Evolutionary conservation across 2,113 vertebrate genomes (phyloP).

Genomic region (Tachycineta bicolor): DNA sequence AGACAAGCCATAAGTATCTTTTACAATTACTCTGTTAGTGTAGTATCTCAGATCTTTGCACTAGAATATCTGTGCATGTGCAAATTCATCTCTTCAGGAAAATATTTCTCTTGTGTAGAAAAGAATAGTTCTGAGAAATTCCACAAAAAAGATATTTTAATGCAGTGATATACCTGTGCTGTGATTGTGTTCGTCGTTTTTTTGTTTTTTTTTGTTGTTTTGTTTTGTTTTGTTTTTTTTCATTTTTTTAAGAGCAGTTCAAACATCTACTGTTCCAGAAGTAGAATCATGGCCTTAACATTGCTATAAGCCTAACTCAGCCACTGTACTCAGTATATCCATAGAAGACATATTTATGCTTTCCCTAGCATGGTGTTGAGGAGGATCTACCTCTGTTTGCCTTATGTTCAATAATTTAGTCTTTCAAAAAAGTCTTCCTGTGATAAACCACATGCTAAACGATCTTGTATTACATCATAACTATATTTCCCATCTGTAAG

Average conservation of each 20-base stretch:
- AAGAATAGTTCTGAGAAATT: not conserved
- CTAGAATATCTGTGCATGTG: not conserved
- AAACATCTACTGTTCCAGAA: not conserved
- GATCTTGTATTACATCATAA: not conserved
- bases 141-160: not conserved
- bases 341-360: not conserved
- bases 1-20: not conserved
- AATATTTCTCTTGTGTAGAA: not conserved
- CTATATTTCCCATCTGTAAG: not conserved
- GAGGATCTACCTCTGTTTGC: not conserved
- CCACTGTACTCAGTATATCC: not conserved
- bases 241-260: not conserved
- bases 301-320: not conserved
- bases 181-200: not conserved
- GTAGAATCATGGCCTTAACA: not conserved
- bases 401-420: not conserved
- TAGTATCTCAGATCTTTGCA: not conserved
- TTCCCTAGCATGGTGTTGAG: not conserved
- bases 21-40: not conserved
- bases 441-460: not conserved
- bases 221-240: not conserved
- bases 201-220: not conserved
- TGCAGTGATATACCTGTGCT: not conserved
- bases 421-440: not conserved
- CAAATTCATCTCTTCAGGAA: not conserved